phyloP scores from a whole-genome alignment of 2,888 invertebrate species.

The Notodonta dromedarius region DNA sequence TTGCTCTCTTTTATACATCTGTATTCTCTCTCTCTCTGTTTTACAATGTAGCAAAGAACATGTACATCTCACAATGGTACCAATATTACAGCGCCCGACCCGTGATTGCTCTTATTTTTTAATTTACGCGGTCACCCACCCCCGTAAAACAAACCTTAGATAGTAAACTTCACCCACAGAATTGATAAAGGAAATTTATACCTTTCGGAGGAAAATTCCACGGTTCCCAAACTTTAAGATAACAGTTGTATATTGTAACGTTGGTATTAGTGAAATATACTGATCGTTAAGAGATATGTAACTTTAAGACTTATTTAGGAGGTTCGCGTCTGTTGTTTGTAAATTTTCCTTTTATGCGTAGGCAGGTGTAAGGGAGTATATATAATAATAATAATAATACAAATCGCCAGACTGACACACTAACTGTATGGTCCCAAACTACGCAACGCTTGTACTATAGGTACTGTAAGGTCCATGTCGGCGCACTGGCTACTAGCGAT shows the following conservation, averaged over 20 bases:
- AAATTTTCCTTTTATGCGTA: too few relatives aligned
- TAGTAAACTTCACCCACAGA: conserved; percentile 59
- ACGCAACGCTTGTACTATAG: too few relatives aligned
- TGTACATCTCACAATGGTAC: background rate
- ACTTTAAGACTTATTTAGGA: conserved; percentile 9
- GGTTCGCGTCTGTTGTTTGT: background rate
- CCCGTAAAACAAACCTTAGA: conserved; percentile 62
- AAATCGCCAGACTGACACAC: too few relatives aligned
- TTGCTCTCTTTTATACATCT: too few relatives aligned
- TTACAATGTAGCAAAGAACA: too few relatives aligned
- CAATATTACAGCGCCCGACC: background rate
- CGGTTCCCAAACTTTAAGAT: conserved; percentile 47
- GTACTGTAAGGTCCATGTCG: too few relatives aligned
- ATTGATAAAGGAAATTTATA: conserved; percentile 74
- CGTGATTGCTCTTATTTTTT: conserved; percentile 48
- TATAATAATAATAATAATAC: too few relatives aligned
- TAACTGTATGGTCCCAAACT: too few relatives aligned
- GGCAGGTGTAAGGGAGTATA: too few relatives aligned
- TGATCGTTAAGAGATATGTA: conserved; percentile 46
- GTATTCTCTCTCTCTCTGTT: too few relatives aligned
- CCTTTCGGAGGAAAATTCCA: conserved; percentile 51
- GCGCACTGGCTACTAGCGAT: too few relatives aligned
- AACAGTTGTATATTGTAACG: conserved; percentile 48
- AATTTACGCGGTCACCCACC: conserved; percentile 57
- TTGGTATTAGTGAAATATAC: conserved; percentile 50